Conservation (phyloP, 2,888 invertebrate genomes). For the Tachystola acroxantha region DNA sequence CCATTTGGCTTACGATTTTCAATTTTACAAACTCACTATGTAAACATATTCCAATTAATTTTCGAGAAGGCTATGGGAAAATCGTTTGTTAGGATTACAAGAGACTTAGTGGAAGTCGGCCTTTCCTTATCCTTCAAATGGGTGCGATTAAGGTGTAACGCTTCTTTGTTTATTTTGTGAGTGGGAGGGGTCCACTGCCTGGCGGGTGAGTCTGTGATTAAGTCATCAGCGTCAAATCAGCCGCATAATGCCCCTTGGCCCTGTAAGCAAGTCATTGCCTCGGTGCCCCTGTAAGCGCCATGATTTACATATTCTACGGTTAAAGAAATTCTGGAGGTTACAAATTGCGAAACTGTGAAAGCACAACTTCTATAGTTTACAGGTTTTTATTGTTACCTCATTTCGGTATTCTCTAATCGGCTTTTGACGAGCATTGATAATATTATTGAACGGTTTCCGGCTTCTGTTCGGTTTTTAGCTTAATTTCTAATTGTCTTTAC, state of each 20-base stretch:
- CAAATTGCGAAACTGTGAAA: too few relatives aligned
- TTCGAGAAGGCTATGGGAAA: conserved; percentile 5
- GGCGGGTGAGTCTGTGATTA: conserved; percentile 33
- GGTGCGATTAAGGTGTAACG: conserved; percentile 2
- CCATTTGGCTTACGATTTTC: conserved; percentile 26
- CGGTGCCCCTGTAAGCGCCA: conserved; percentile 22
- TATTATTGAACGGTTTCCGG: too few relatives aligned
- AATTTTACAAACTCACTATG: conserved; percentile 23
- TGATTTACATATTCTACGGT: conserved; percentile 29
- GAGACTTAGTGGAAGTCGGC: not conserved
- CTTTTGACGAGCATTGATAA: too few relatives aligned
- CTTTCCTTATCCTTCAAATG: conserved; percentile 5
- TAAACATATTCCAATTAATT: conserved; percentile 17
- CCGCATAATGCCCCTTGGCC: conserved; percentile 27
- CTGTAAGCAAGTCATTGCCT: conserved; percentile 24
- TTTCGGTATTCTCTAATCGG: too few relatives aligned
- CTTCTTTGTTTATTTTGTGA: conserved; percentile 15
- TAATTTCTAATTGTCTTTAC: too few relatives aligned
- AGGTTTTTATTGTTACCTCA: too few relatives aligned
- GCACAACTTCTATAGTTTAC: too few relatives aligned
- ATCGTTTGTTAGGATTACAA: conserved; percentile 6
- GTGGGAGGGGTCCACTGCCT: conserved; percentile 27
- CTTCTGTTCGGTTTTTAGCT: too few relatives aligned
- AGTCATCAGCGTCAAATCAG: conserved; percentile 37
- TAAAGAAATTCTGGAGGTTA: too few relatives aligned